Conservation (phyloP, 2,113 vertebrate genomes). For the Ptychochromis oligacanthus region DNA sequence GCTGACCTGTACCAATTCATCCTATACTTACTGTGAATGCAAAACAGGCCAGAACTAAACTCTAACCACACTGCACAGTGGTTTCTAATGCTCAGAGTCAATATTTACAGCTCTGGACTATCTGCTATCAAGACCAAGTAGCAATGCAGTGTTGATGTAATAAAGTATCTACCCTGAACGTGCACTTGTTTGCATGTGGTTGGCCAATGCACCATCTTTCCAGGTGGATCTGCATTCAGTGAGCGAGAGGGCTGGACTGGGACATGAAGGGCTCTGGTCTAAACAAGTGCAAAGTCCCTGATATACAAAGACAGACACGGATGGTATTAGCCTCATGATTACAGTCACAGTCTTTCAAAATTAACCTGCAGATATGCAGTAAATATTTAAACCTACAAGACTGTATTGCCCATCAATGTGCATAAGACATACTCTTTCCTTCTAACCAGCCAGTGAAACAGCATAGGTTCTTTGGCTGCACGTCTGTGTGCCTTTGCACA, state of each 20-base stretch:
- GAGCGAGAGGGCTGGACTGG: neutral
- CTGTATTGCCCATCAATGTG: neutral
- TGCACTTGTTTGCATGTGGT: too few relatives aligned
- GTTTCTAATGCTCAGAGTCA: neutral
- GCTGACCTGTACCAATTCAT: too few relatives aligned
- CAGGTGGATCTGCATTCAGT: neutral
- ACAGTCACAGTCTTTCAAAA: neutral
- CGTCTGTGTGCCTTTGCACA: neutral
- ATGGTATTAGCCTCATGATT: neutral
- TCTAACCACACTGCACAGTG: neutral
- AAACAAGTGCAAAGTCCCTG: too few relatives aligned
- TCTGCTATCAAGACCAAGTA: neutral
- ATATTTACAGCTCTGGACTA: neutral
- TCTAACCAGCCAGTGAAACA: neutral
- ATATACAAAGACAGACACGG: neutral
- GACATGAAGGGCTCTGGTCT: neutral
- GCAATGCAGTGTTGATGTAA: too few relatives aligned
- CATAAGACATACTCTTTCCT: neutral
- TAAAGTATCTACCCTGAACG: too few relatives aligned
- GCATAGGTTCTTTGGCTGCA: neutral
- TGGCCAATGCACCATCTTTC: neutral
- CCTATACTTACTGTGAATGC: neutral
- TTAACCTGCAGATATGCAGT: neutral
- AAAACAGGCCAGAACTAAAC: neutral
- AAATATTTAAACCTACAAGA: neutral